These are phyloP conservation scores for Kryptopterus vitreolus DNA, from an alignment of 2,797 vertebrate genomes.

Conservation along the genomic window DNA sequence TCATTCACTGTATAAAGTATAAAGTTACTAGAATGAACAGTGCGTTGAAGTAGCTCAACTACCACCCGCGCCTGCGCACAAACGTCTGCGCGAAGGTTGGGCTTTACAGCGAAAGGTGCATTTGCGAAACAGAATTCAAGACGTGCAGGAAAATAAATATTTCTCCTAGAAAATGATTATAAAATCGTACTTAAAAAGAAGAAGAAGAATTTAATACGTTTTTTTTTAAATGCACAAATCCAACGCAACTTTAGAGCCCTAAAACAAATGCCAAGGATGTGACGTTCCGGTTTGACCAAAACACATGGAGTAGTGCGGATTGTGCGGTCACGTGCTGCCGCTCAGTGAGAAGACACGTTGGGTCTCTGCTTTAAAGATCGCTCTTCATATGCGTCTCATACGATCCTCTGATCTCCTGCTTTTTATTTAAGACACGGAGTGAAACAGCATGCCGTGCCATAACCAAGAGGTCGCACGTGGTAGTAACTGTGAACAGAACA, in stretches of 20 bases:
- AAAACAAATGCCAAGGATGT: background rate
- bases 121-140: background rate
- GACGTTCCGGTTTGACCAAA: background rate
- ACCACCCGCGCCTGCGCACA: background rate
- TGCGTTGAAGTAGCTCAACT: background rate
- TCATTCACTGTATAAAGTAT: background rate
- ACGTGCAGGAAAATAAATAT: too few relatives aligned
- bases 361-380: accelerated
- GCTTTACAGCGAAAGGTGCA: background rate
- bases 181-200: too few relatives aligned
- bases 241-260: background rate
- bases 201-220: too few relatives aligned
- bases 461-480: constrained; percentile 60
- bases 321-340: background rate
- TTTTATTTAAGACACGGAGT: background rate
- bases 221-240: background rate
- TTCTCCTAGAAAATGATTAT: too few relatives aligned
- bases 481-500: constrained; percentile 21
- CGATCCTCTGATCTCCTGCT: too few relatives aligned
- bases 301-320: background rate
- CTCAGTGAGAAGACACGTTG: background rate
- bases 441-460: constrained; percentile 68
- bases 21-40: background rate
- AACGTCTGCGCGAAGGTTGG: background rate
- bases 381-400: too few relatives aligned